Percentiles rank a stretch among this genome's conserved stretches.
phyloP scores from a whole-genome alignment of 2,113 vertebrate genomes.

The Cairina moschata region DNA sequence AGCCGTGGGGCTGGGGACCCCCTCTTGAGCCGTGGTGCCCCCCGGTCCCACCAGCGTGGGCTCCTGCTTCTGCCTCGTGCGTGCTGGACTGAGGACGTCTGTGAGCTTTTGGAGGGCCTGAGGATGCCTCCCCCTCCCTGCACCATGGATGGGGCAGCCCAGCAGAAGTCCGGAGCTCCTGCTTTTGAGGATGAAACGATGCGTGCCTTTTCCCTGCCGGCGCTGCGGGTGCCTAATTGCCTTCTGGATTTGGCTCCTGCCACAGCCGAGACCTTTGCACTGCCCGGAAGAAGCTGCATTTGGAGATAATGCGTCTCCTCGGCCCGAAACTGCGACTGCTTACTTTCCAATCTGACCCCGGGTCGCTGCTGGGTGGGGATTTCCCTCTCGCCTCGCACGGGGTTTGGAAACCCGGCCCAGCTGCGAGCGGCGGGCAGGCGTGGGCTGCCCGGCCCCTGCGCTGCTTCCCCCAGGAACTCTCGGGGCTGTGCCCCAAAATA shows the following conservation, averaged over 20 bases:
- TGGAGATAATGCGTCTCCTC: background rate
- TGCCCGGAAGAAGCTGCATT: background rate
- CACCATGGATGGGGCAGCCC: background rate
- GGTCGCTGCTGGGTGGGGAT: fast-evolving
- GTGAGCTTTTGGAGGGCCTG: background rate
- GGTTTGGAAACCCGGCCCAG: too few species aligned
- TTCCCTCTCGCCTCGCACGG: background rate
- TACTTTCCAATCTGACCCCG: background rate
- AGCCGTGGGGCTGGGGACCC: background rate
- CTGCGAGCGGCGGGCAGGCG: background rate
- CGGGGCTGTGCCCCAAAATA: background rate
- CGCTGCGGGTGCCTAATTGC: background rate
- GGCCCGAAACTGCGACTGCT: background rate
- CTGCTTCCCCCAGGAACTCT: fast-evolving
- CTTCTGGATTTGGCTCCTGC: background rate
- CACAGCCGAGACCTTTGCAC: background rate
- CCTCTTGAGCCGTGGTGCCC: fast-evolving
- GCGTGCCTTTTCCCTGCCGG: background rate
- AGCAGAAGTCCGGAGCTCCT: background rate
- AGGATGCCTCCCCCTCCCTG: background rate
- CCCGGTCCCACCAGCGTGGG: background rate
- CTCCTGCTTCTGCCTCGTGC: background rate
- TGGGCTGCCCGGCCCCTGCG: too few species aligned
- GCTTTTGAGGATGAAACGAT: background rate
- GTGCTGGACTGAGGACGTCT: fast-evolving